Base-by-base conservation (phyloP, 1,140 invertebrate species). In the Drosophila carrolli region DNA sequence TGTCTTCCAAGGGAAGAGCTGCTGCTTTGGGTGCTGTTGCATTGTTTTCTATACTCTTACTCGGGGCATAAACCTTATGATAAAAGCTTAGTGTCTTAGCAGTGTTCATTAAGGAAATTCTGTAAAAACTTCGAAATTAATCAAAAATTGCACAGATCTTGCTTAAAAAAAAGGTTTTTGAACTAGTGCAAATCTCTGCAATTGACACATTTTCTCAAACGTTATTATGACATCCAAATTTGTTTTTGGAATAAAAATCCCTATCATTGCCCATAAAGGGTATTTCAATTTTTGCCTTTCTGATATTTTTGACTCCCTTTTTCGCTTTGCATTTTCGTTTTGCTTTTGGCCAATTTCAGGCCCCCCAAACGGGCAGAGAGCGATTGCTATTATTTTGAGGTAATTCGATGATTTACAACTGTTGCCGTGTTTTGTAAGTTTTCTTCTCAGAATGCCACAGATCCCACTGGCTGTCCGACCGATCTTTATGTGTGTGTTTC, bases 401-500 rank as follows among this genome's bases (percentile, higher is more conserved):
- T 88, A 88, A 88, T 88, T 88, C 83, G 83, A 88, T 88, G 83
- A 88, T 88, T 88, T 88, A 88, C 84, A 88, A 89, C 84, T 78
- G 84, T 89, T 85, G 84, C 84, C 76, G 79, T 83, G 79, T 88
- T 86, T 86, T 86, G 83, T 86, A 88, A 86, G 83, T 88, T 83
- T 88, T 86, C 79, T 72, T 54, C 61, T 67, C 66, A 82, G 83
- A 88, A 86, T 86, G 61, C 63, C 70, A 56, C 76, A 66, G 55
- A 41, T 57, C 71, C 58, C 77, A 59, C 78, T 74, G 54, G 48
- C 63, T 65, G 79, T 44, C 70, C 55, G 13, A 19, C 38, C 23
- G 32, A 51, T 35, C 47, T 54, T 40, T 62, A 38, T 53, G 40
- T 40, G 44, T 51, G 56, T 67, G 48, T 56, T 58, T 37, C 55